Conservation (phyloP, 2,113 vertebrate genomes). For the Rhinolophus sinicus region DNA sequence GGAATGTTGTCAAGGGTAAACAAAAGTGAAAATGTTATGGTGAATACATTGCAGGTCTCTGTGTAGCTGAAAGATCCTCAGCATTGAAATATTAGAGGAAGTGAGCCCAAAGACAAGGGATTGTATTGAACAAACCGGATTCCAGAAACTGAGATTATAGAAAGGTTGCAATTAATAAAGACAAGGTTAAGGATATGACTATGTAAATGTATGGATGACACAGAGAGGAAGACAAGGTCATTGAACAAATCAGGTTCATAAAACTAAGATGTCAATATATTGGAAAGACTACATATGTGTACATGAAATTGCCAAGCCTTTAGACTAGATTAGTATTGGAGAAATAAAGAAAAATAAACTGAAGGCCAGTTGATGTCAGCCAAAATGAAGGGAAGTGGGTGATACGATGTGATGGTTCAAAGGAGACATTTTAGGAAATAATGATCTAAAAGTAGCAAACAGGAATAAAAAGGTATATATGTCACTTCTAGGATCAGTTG, state of each 20-base stretch:
- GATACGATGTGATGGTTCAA: neutral
- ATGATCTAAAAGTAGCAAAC: neutral
- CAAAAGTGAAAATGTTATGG: neutral
- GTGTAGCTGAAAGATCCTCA: neutral
- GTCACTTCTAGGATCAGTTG: neutral
- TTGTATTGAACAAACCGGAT: neutral
- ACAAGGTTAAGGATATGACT: neutral
- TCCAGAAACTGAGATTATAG: neutral
- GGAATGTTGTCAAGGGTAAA: neutral
- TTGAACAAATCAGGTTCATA: neutral
- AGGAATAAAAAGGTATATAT: neutral
- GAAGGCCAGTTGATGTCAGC: neutral
- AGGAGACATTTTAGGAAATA: neutral
- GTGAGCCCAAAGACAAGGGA: neutral
- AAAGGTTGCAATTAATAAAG: neutral
- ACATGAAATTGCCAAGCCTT: neutral
- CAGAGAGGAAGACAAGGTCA: neutral
- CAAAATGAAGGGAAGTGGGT: neutral
- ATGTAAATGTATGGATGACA: neutral
- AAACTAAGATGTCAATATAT: neutral
- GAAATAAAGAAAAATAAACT: neutral
- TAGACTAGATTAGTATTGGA: neutral
- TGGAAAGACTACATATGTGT: neutral
- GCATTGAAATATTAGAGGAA: neutral
- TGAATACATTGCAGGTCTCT: neutral